Base-by-base conservation (phyloP, 92 coral and sea anemone species). In the Anthopleura xanthogrammica region DNA sequence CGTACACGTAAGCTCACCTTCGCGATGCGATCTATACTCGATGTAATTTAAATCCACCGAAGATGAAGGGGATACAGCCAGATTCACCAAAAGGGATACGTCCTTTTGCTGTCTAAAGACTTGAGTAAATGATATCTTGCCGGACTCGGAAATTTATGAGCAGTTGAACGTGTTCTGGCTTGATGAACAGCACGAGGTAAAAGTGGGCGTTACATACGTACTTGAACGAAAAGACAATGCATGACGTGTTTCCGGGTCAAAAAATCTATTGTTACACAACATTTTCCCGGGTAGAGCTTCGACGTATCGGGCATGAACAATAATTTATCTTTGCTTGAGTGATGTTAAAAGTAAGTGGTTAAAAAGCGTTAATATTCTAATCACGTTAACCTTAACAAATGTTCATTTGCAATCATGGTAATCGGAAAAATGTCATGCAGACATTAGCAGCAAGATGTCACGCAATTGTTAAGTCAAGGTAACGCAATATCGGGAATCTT, bases 201-300 rank as follows among this genome's bases (percentile, higher is more conserved):
- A 42, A 39, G 83, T 64, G 83, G 83, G 83, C 76, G 83, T 80
- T 80, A 66, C 83, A 62, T 46, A 46, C 50, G 75, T 58, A 58
- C 70, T 62, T 23, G 39, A 62, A 62, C 40, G 24, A 5, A 20
- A 64, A 66, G 77, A 40, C 22, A 17, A 43, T 23, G n/a, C 76
- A 41, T 80, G 83, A 80, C 76, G 76, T 43, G 40, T 66, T 79
- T 80, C 83, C 83, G 83, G 60, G 58, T 80, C 60, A 43, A 19
- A 57, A 20, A 41, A 1, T 23, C 19, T 43, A 57, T 76, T 83
- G 72, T 76, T 23, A 0, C 24, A 9, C 20, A n/a, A 22, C 39
- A 62, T 62, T 62, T 62, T 6, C 70, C 24, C 11, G 70, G 70
- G 24, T n/a, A 62, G 0, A 29, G 70, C 70, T 8, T 4, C 9